phyloP scores from a whole-genome alignment of 2,113 vertebrate species.

The Phycodurus eques region DNA sequence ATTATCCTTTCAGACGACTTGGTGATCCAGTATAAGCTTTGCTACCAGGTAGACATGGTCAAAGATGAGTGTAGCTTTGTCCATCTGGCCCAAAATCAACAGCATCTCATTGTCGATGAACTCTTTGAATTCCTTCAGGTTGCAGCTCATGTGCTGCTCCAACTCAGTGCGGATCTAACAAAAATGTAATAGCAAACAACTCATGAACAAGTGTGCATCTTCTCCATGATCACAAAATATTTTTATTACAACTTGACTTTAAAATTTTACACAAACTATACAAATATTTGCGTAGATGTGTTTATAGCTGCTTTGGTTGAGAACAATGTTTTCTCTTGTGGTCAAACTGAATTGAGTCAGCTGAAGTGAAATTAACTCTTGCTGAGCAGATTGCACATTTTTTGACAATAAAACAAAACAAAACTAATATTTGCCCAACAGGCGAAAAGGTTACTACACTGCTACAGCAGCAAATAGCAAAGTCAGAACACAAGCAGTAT shows the following conservation, averaged over 20 bases:
- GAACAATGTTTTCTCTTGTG: background rate
- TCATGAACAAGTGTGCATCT: background rate
- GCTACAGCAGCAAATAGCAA: background rate
- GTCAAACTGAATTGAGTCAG: background rate
- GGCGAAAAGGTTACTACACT: background rate
- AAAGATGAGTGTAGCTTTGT: constrained; percentile 95
- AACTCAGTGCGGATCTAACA: constrained; percentile 78
- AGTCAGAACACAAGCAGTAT: background rate
- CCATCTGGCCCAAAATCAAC: constrained; percentile 97
- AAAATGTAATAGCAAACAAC: background rate
- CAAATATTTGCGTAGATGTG: background rate
- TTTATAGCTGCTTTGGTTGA: background rate
- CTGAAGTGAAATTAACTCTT: background rate
- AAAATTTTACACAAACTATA: background rate
- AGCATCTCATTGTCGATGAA: constrained; percentile 99
- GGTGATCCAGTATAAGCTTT: background rate
- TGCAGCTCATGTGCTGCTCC: constrained; percentile 96
- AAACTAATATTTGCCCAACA: background rate
- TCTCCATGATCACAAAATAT: background rate
- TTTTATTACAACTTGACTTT: background rate
- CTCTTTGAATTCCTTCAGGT: constrained; percentile 95
- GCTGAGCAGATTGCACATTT: background rate
- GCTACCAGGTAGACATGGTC: constrained; percentile 94
- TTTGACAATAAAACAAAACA: background rate
- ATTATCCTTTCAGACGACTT: constrained; percentile 9